Base-by-base conservation (phyloP, 2,888 invertebrate genomes). In the Torymus auratus region DNA sequence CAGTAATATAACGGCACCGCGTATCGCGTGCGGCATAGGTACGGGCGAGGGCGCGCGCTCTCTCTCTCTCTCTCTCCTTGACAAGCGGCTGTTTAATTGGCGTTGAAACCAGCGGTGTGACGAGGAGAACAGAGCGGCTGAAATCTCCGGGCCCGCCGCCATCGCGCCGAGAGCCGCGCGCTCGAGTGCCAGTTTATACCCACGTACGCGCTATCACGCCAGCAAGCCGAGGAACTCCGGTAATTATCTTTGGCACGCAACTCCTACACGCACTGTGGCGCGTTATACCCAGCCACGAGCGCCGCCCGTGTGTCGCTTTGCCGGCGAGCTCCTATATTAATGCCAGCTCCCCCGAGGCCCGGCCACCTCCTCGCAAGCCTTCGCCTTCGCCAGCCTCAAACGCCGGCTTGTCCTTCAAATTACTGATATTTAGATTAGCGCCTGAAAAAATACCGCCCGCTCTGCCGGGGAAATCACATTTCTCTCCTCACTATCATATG, bases 1-100 rank as follows among this genome's bases (percentile, higher is more conserved):
- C 83, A 85, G 86, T 87, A 88, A 89, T 87, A 87, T 87, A 87
- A 88, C 84, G 85, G 86, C 86, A 55, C 83, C 86, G 86, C 85
- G 86, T 17, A 89, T 89, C 88, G 90, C 89, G 90, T 89, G 90
- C 3, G 67, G 41, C 41, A 7, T 5, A 41, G 41, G 41, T 41
- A 41, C 41, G 41, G 41, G 41, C 41, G 41, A 41, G 41, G 41
- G 7, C 41, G 41, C 41, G 41, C 7, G 41, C 41, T 87, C 53
- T 68, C 60, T 20, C 11, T 15, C 14, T 50, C 58, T 86, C 87
- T 84, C 87, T 88, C 88, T 88, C 88, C 90, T 89, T 91, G 91
- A 91, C 91, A 90, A 89, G 90, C 90, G 90, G 89, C 88, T 91
- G 91, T 90, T 91, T 90, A 91, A 91, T 91, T 91, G 90, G 91